A percentile compares a stretch with the other conserved stretches of the same genome.
These are phyloP conservation scores for Trachemys scripta DNA, from an alignment of 2,113 vertebrate species.

Conservation along the genomic window DNA sequence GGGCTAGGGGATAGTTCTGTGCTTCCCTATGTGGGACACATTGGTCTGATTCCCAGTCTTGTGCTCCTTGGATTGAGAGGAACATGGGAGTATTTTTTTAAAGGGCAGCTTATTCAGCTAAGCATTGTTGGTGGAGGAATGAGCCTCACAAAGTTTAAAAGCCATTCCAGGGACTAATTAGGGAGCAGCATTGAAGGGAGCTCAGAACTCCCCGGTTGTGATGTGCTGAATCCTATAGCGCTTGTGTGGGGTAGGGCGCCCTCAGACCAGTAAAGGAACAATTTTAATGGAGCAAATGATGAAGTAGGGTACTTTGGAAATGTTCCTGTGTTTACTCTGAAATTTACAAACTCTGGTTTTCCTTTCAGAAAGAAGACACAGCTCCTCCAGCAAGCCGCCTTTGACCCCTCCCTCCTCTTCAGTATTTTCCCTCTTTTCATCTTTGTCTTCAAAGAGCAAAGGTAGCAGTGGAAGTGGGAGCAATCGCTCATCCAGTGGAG, in stretches of 20 bases:
- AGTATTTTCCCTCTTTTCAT: slow-evolving; percentile 85
- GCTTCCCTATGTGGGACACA: neutral
- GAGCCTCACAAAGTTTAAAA: neutral
- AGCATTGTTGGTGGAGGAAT: neutral
- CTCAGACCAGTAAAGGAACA: neutral
- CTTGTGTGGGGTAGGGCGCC: neutral
- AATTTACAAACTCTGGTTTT: neutral
- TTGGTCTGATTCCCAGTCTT: neutral
- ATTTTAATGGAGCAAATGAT: neutral
- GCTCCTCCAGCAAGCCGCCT: slow-evolving; percentile 89
- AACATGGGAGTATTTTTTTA: neutral
- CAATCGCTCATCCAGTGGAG: slow-evolving; percentile 83
- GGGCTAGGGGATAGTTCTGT: neutral
- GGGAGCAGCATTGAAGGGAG: neutral
- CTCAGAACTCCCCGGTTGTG: neutral
- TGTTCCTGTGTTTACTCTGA: neutral
- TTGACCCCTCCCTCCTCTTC: slow-evolving; percentile 83
- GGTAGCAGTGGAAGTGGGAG: slow-evolving; percentile 79
- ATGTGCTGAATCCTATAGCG: neutral
- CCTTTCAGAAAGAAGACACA: slow-evolving; percentile 95
- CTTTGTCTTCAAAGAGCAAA: slow-evolving; percentile 88
- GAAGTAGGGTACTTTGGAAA: neutral
- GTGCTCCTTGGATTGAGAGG: neutral
- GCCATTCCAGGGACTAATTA: fast-evolving
- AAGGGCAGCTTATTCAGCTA: neutral